phyloP scores from a whole-genome alignment of 2,113 vertebrate genomes.

The Python bivittatus region DNA sequence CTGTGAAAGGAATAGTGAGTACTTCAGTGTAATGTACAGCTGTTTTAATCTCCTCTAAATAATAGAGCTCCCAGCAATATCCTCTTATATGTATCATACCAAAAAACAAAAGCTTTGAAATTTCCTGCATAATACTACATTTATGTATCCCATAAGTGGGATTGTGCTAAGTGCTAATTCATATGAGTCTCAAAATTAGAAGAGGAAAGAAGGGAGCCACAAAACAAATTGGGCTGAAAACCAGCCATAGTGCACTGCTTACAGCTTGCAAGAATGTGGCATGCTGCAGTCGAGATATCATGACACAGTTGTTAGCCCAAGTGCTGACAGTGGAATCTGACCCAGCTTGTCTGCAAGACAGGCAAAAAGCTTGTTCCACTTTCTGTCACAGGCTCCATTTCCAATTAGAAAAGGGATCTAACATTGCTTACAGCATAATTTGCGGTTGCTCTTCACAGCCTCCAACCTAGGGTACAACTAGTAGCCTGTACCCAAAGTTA shows the following conservation, averaged over 20 bases:
- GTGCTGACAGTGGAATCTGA: neutral
- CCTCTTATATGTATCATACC: slow-evolving; percentile 77
- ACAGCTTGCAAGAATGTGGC: neutral
- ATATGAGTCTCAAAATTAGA: neutral
- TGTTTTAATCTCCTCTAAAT: slow-evolving; percentile 98
- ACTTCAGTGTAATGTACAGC: slow-evolving; percentile 93
- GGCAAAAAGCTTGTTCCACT: neutral
- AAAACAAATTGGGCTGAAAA: neutral
- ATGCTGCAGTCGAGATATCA: neutral
- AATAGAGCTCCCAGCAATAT: slow-evolving; percentile 82
- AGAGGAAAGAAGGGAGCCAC: neutral
- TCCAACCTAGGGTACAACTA: neutral
- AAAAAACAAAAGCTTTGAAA: slow-evolving; percentile 57
- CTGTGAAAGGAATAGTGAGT: slow-evolving; percentile 84
- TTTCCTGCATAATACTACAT: neutral
- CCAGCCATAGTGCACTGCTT: neutral
- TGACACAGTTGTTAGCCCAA: neutral
- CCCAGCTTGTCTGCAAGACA: neutral
- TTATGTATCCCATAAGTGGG: neutral
- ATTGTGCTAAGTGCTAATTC: neutral
- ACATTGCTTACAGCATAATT: neutral
- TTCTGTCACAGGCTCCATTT: neutral
- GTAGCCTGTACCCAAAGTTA: neutral
- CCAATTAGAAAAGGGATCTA: neutral
- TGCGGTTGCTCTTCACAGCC: neutral